Base-by-base conservation (phyloP, 2,797 vertebrate genomes). In the Anguilla pacifica region DNA sequence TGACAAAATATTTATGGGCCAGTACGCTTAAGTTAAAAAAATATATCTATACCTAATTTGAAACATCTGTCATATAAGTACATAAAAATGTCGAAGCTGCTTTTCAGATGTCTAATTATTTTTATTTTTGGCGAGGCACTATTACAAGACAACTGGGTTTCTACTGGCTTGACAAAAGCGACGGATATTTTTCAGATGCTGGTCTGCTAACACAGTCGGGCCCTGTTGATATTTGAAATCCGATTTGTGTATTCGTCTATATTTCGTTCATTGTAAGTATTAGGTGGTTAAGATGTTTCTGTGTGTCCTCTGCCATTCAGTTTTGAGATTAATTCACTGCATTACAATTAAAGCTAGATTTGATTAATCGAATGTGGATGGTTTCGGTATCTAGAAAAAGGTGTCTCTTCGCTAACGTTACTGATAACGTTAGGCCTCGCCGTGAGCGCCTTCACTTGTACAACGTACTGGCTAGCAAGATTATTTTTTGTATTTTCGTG, bases 211-310 rank as follows among this genome's bases (percentile, higher is more conserved):
- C 28, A 35, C 88, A 85, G 61, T 89, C 55, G 67, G 93, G 91
- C 91, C 90, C 28, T 87, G 88, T 90, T 93, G 87, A 89, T 90
- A 90, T 88, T 91, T 88, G 87, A 91, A 10, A 67, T 86, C 57
- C 88, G 57, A 87, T 88, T 87, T 90, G 90, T 91, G 89, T 88
- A 86, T 85, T 87, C 3, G 84, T 85, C 43, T 88, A 6, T 17
- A 6, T 88, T 89, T 87, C 84, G 51, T 83, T 89, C 74, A 93
- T 90, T 91, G 95, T 95, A 91, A 51, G 93, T 91, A 31, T 81
- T 51, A 28, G n/a, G 31, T 55, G 84, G 19, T 11, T 84, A 39
- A 1, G 25, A 28, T 15, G 4, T 0, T 22, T 28, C 43, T 15
- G 6, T 70, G 25, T 83, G 2, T 2, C 2, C 13, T 13, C 28